phyloP scores from a whole-genome alignment of 2,113 vertebrate species.

The Ptyas mucosa region DNA sequence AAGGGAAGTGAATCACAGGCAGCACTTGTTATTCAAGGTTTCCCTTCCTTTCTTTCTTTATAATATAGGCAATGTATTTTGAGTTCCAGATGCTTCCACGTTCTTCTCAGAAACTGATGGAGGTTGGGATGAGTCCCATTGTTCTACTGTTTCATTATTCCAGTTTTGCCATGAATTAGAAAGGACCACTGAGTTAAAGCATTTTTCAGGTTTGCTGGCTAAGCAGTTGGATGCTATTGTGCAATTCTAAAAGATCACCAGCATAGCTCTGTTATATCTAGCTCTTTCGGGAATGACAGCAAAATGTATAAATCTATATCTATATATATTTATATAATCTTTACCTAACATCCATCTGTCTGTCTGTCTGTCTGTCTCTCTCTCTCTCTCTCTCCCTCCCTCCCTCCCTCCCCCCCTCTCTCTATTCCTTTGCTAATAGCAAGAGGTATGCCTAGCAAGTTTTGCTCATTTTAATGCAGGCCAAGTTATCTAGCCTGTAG shows the following conservation, averaged over 20 bases:
- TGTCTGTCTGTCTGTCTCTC: too few relatives aligned
- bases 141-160: neutral
- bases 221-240: neutral
- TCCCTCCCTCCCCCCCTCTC: too few relatives aligned
- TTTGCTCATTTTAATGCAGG: conserved; percentile 47
- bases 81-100: neutral
- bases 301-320: too few relatives aligned
- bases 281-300: neutral
- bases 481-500: neutral
- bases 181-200: neutral
- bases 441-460: conserved; percentile 28
- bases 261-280: neutral
- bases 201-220: neutral
- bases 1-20: neutral
- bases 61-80: neutral
- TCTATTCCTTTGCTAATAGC: neutral
- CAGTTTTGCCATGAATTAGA: neutral
- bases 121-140: neutral
- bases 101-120: neutral
- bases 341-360: too few relatives aligned
- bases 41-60: neutral
- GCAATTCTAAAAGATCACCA: neutral
- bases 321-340: too few relatives aligned
- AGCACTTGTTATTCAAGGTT: neutral
- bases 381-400: too few relatives aligned